Base-by-base conservation (phyloP, 2,888 invertebrate species). In the Cerastoderma edule region DNA sequence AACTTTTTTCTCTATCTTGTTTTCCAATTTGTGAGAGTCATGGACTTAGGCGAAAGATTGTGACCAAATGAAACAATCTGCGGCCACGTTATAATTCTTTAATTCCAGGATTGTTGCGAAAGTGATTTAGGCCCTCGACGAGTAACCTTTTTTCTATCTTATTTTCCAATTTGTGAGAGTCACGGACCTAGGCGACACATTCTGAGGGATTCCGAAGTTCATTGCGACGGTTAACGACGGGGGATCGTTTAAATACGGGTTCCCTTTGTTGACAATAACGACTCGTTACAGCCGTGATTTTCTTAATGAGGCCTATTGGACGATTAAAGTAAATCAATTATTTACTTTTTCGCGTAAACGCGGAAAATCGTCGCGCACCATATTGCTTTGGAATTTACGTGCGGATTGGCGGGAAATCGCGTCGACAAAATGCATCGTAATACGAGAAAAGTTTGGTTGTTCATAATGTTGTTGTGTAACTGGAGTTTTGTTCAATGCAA, bases 281-380 rank as follows among this genome's bases (percentile, higher is more conserved):
- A 50, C 10, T 22, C 10, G n/a, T 2, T 13, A 22, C 50, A 10
- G 50, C 22, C 24, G 50, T n/a, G 50, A 50, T 50, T 50, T 50
- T n/a, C 50, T 50, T 50, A 50, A 50, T 50, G 50, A 50, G 24
- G 50, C 50, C 24, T n/a, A 50, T 22, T 50, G 50, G 22, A 50
- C 50, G 24, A 50, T 50, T 50, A 50, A 22, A 22, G n/a, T 50
- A 13, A 50, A 50, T 50, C 50, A 50, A n/a, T 10, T 50, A 50
- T 50, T 50, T 22, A 50, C n/a, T 50, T 50, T 8, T 50, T 50
- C n/a, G 50, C 22, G 50, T 50, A n/a, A 50, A 50, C n/a, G 46
- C 50, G 50, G 2, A 1, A 50, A 50, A 10, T 13, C 22, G 22
- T 50, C n/a, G n/a, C n/a, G 22, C 19, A 50, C n/a, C 10, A 50